Base-by-base conservation (phyloP, 2,797 vertebrate genomes). In the Sebastes steindachneri region DNA sequence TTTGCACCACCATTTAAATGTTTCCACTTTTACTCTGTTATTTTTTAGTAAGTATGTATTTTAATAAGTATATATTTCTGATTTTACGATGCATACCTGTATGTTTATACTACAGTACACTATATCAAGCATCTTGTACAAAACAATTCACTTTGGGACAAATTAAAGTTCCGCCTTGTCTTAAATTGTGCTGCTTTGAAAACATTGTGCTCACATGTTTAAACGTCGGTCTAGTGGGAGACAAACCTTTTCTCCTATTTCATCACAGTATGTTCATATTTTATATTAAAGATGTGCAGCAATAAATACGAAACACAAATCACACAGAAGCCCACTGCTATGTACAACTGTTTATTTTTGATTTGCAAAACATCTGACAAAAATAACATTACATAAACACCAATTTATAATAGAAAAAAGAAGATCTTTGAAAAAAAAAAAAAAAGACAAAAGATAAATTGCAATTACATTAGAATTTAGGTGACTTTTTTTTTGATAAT, bases 301-400 rank as follows among this genome's bases (percentile, higher is more conserved):
- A 17, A 25, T 3, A 19, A 7, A 19, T 1, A 29, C 15, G 2
- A 51, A 54, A 73, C 51, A 80, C 7, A 80, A 77, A 80, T 10
- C 15, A 84, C 23, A 85, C 73, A 81, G 74, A 86, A 53, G 45
- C 55, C 41, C 6, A 19, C 62, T 90, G 91, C 86, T 94, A 95
- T 95, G 91, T 95, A 95, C 95, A 95, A 94, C 86, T 73, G 90
- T 95, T 95, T 95, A 95, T 95, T 95, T 91, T 94, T 95, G 92
- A 95, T 94, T 95, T 95, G 92, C 93, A 95, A 95, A 95, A 95
- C 93, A 94, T 94, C 82, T 83, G 92, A 93, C 93, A 94, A 94
- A 93, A 94, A 92, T 93, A 94, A 95, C 87, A 95, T 93, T 86
- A 94, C 94, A 94, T 92, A 82, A 93, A 94, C 93, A 95, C 75